Evolutionary conservation across 1,140 invertebrate genomes (phyloP).

Genomic region (Drosophila seguyi): DNA sequence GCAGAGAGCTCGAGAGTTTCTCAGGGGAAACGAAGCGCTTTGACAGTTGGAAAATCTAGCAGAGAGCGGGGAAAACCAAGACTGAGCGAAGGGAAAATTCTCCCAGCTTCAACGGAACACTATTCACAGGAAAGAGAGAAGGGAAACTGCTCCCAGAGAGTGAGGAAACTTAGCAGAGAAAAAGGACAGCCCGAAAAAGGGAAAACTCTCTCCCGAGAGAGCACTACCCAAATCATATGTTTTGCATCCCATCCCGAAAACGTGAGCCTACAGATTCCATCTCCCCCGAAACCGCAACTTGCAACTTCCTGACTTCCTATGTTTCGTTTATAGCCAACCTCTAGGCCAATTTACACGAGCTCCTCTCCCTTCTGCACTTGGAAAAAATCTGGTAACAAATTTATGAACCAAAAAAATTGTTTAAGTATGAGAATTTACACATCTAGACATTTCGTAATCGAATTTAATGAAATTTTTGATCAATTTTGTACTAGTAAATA

Average conservation of each 20-base stretch:
- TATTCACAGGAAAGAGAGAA: slow-evolving; percentile 1
- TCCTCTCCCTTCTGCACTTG: not conserved
- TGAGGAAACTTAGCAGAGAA: not conserved
- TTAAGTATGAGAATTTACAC: not conserved
- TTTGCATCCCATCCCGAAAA: slow-evolving; percentile 34
- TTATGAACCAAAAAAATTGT: not conserved
- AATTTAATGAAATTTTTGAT: not conserved
- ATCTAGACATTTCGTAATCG: not conserved
- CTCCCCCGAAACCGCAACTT: slow-evolving; percentile 60
- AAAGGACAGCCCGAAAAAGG: not conserved
- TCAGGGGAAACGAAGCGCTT: not conserved
- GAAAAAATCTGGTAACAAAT: not conserved
- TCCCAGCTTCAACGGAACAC: slow-evolving; percentile 1
- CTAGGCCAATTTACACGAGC: slow-evolving; percentile 2
- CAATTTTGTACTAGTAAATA: not conserved
- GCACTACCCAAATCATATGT: slow-evolving; percentile 60
- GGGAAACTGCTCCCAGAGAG: not conserved
- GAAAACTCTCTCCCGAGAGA: slow-evolving; percentile 12
- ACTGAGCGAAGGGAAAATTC: not conserved
- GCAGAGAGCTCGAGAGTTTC: slow-evolving; percentile 19
- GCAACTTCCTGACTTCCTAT: slow-evolving; percentile 77
- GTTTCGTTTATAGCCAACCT: slow-evolving; percentile 60
- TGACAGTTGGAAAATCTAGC: not conserved
- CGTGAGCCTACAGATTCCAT: slow-evolving; percentile 50
- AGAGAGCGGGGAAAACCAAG: slow-evolving; percentile 10